A percentile compares a stretch with the other conserved stretches of the same genome.
Evolutionary conservation across 1,140 invertebrate genomes (phyloP).

Genomic region (Gonioctena quinquepunctata): DNA sequence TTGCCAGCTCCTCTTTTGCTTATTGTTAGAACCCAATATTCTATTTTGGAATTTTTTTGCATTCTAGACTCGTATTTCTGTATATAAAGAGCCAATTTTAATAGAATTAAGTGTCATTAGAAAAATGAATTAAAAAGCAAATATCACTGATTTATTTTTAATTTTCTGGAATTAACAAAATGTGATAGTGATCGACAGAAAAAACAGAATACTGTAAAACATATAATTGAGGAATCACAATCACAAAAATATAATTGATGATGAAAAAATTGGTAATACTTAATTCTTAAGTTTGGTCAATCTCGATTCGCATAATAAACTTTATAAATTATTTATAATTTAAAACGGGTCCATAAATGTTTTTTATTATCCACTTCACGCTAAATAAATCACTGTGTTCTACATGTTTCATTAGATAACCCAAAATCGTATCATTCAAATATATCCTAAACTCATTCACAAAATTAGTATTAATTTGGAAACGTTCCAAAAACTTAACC

Average conservation of each 20-base stretch:
- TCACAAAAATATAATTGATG: not conserved
- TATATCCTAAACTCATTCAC: constrained; percentile 30
- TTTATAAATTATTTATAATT: constrained; percentile 2
- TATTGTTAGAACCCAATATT: no score
- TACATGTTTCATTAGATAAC: constrained; percentile 32
- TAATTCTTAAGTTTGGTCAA: constrained; percentile 4
- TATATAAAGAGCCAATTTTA: no score
- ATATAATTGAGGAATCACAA: not conserved
- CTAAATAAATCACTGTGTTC: constrained; percentile 31
- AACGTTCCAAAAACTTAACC: constrained; percentile 37
- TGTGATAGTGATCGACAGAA: no score
- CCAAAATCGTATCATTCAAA: constrained; percentile 35
- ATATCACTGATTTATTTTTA: no score
- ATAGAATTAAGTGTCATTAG: no score
- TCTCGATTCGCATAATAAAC: not conserved
- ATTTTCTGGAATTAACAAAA: no score
- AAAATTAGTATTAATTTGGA: constrained; percentile 34
- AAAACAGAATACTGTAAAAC: not conserved
- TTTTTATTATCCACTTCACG: constrained; percentile 34
- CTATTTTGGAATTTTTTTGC: no score
- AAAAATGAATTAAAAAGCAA: no score
- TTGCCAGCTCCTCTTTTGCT: no score
- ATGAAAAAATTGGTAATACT: not conserved
- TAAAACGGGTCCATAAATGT: constrained; percentile 35
- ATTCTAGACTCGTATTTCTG: no score